These are phyloP conservation scores for Ctenicera cuprea DNA, from an alignment of 2,888 invertebrate species.

Conservation along the genomic window DNA sequence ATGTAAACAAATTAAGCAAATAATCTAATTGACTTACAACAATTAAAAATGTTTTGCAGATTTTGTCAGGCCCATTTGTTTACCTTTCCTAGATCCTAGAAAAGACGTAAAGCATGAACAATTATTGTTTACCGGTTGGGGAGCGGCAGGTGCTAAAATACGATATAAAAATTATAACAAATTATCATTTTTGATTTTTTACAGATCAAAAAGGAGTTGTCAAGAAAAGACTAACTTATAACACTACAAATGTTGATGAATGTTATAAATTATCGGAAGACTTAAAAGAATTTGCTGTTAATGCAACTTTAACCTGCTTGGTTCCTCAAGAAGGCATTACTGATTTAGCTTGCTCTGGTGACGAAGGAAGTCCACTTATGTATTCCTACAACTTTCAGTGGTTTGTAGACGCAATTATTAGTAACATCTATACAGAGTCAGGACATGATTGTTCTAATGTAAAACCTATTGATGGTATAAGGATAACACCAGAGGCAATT, in stretches of 20 bases:
- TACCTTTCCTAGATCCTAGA: too few species aligned
- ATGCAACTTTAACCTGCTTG: background rate
- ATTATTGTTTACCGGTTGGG: too few species aligned
- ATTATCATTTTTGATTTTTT: background rate
- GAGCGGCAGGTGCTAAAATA: too few species aligned
- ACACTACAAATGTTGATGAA: background rate
- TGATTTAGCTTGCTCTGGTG: constrained; percentile 12
- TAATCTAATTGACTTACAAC: too few species aligned
- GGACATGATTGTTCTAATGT: constrained; percentile 12
- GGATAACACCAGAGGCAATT: constrained; percentile 17
- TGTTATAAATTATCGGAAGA: constrained; percentile 7
- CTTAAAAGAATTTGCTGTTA: background rate
- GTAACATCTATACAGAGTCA: background rate
- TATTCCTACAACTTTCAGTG: constrained; percentile 26
- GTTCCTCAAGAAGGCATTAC: background rate
- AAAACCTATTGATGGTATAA: constrained; percentile 3
- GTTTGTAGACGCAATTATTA: constrained; percentile 22
- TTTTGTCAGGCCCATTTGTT: too few species aligned
- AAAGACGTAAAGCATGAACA: too few species aligned
- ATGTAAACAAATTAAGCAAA: background rate
- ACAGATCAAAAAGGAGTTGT: background rate
- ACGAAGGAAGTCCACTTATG: constrained; percentile 20
- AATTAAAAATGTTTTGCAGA: too few species aligned
- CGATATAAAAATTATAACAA: too few species aligned
- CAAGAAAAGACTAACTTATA: constrained; percentile 17